Percentiles rank a stretch among this genome's conserved stretches.
Conservation (phyloP, 2,888 invertebrate species). For the Drosophila rubida region DNA sequence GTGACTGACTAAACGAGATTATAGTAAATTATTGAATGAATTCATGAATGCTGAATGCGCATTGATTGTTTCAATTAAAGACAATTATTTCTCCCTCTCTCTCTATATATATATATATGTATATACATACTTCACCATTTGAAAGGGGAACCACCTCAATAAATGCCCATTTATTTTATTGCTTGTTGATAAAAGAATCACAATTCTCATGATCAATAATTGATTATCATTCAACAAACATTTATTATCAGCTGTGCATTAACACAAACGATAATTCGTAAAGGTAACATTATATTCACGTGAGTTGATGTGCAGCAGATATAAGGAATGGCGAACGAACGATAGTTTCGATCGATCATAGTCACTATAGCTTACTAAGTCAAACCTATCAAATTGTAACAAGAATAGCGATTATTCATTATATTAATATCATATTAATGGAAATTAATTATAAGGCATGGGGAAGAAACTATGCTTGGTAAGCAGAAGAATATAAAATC, state of each 20-base stretch:
- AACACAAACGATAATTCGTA: neutral
- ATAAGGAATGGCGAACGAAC: neutral
- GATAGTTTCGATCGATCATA: neutral
- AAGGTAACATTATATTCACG: slow-evolving; percentile 3
- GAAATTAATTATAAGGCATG: neutral
- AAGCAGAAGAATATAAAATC: too few relatives aligned
- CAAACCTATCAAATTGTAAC: neutral
- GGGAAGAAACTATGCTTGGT: too few relatives aligned
- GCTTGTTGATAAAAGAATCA: neutral
- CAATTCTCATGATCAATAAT: slow-evolving; percentile 12
- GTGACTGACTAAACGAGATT: slow-evolving; percentile 15
- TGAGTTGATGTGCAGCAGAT: neutral
- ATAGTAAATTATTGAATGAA: slow-evolving; percentile 32
- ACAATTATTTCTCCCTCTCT: slow-evolving; percentile 3
- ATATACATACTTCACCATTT: neutral
- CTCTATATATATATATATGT: neutral
- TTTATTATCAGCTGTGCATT: slow-evolving; percentile 9
- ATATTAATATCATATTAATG: neutral
- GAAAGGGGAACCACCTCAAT: neutral
- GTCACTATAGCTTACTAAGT: neutral
- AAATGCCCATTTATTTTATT: neutral
- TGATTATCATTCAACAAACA: slow-evolving; percentile 14
- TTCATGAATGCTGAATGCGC: slow-evolving; percentile 1
- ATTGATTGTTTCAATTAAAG: slow-evolving; percentile 27
- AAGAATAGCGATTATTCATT: neutral